phyloP scores from a whole-genome alignment of 2,797 vertebrate species.

The Neosilurus hyrtlii region DNA sequence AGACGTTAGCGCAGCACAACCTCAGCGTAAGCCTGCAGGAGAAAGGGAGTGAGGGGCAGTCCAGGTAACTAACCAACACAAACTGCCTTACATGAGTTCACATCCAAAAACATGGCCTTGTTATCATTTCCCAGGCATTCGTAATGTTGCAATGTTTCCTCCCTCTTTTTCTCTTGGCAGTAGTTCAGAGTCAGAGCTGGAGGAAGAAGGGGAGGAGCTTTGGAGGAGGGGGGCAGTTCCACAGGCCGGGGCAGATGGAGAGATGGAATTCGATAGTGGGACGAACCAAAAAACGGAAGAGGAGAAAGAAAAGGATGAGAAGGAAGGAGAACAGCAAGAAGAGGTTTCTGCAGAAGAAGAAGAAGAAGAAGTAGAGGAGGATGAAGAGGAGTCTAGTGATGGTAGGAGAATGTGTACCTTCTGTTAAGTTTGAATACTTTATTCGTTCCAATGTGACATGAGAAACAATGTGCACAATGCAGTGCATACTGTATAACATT shows the following conservation, averaged over 20 bases:
- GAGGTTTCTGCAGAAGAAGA: conserved; percentile 48
- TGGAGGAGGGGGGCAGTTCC: conserved; percentile 76
- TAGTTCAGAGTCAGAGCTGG: conserved; percentile 85
- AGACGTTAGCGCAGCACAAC: conserved; percentile 85
- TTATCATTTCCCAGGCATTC: neutral
- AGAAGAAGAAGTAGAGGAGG: conserved; percentile 54
- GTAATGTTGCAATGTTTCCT: conserved; percentile 14
- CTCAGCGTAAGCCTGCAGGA: conserved; percentile 77
- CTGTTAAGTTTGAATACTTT: neutral
- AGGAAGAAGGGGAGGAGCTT: conserved; percentile 72
- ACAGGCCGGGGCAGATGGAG: conserved; percentile 70
- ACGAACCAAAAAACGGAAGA: conserved; percentile 54
- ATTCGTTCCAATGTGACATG: neutral
- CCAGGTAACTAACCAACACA: conserved; percentile 33
- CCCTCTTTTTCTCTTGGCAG: conserved; percentile 33
- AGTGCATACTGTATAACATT: too few relatives aligned
- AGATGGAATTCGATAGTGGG: conserved; percentile 48
- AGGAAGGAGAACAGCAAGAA: conserved; percentile 63
- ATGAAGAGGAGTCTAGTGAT: conserved; percentile 76
- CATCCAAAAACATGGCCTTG: neutral
- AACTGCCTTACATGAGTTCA: neutral
- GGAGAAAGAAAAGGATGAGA: conserved; percentile 43
- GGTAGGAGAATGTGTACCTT: conserved; percentile 64
- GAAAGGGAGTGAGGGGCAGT: conserved; percentile 49
- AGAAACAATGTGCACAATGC: neutral